phyloP scores from a whole-genome alignment of 2,113 vertebrate genomes.

The Callopanchax toddi region DNA sequence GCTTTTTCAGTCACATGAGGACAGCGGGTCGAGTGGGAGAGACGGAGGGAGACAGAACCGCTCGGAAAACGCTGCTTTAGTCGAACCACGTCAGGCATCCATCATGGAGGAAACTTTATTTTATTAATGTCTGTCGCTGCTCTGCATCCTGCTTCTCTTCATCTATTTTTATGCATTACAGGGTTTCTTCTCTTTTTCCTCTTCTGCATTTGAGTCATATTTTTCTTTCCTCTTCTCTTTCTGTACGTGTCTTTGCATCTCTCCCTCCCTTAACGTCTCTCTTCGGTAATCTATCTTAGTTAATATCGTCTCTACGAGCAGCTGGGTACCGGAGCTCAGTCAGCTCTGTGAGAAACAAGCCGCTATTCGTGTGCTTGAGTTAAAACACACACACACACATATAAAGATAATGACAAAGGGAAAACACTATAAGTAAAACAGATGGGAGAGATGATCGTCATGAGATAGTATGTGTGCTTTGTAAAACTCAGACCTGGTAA shows the following conservation, averaged over 20 bases:
- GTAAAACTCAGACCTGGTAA: background rate
- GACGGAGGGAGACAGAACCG: background rate
- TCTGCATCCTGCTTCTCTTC: constrained; percentile 4
- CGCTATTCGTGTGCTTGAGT: constrained; percentile 19
- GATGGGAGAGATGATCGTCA: constrained; percentile 5
- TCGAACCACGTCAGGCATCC: constrained; percentile 9
- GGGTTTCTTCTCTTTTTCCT: constrained; percentile 7
- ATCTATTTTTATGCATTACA: constrained; percentile 1
- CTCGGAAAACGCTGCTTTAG: constrained; percentile 1
- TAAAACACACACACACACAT: background rate
- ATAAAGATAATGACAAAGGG: constrained; percentile 17
- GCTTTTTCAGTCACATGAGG: constrained; percentile 51
- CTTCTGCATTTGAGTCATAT: constrained; percentile 2
- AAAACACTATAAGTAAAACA: constrained; percentile 41
- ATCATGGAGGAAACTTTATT: constrained; percentile 12
- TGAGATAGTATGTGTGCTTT: background rate
- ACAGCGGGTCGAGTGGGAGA: constrained; percentile 34
- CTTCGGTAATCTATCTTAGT: constrained; percentile 81
- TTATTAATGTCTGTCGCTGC: constrained; percentile 1
- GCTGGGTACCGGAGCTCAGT: constrained; percentile 79
- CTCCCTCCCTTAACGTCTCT: constrained; percentile 23
- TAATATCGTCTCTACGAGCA: constrained; percentile 81
- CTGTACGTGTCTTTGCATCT: constrained; percentile 15
- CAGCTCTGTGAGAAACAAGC: constrained; percentile 65
- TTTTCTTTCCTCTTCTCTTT: constrained; percentile 8